phyloP scores from a whole-genome alignment of 2,797 vertebrate genomes.

The Fratercula arctica region DNA sequence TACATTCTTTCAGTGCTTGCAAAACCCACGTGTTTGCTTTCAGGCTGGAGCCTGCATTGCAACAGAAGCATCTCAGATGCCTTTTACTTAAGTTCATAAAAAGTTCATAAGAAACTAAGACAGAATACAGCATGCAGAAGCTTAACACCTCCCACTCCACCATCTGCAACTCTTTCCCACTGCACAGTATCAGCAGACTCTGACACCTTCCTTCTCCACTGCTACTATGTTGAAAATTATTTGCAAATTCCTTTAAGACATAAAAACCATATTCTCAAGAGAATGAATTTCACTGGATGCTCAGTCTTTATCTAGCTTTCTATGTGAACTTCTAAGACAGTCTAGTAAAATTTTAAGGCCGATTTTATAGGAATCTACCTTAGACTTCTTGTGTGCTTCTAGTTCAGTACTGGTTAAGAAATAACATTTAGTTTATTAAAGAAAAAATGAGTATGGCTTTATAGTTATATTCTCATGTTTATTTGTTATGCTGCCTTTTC shows the following conservation, averaged over 20 bases:
- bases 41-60: not conserved
- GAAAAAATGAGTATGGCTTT: slow-evolving; percentile 67
- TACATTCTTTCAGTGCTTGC: not conserved
- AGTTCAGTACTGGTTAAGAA: slow-evolving; percentile 37
- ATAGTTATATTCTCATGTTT: slow-evolving; percentile 52
- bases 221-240: not conserved
- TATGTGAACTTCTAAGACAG: not conserved
- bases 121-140: not conserved
- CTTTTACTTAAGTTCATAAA: not conserved
- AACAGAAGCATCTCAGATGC: not conserved
- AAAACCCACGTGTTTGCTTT: slow-evolving; percentile 29
- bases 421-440: slow-evolving; percentile 49
- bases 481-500: slow-evolving; percentile 20
- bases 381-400: slow-evolving; percentile 4
- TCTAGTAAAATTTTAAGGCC: slow-evolving; percentile 1
- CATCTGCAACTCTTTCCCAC: not conserved
- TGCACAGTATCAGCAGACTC: not conserved
- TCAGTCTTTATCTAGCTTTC: not conserved
- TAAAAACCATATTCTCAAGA: not conserved
- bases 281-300: not conserved
- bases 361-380: slow-evolving; percentile 19
- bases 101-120: not conserved
- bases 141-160: not conserved
- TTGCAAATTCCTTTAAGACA: not conserved
- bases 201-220: not conserved